These are phyloP conservation scores for Eremobia ochroleuca DNA, from an alignment of 2,888 invertebrate genomes.

Conservation along the genomic window DNA sequence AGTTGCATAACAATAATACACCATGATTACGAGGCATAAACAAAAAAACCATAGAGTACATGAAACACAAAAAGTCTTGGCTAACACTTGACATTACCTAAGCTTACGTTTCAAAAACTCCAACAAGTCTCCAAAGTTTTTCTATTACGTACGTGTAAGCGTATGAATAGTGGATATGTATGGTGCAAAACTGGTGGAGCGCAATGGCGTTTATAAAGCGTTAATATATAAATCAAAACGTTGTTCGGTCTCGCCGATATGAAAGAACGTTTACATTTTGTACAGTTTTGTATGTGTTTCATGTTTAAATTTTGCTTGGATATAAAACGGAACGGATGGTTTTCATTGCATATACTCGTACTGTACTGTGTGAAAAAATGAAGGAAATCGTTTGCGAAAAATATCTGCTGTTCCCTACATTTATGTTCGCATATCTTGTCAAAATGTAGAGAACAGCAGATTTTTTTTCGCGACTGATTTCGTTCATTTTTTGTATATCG, in stretches of 20 bases:
- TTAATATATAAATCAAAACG: slow-evolving; percentile 74
- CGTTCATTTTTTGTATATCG: too few species aligned
- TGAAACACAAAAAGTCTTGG: neutral
- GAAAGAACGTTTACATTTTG: slow-evolving; percentile 55
- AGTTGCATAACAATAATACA: neutral
- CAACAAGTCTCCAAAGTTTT: slow-evolving; percentile 65
- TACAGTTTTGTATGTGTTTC: slow-evolving; percentile 32
- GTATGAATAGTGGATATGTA: slow-evolving; percentile 74
- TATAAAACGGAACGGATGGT: neutral
- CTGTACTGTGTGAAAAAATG: too few species aligned
- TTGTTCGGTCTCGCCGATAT: slow-evolving; percentile 54
- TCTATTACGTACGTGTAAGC: slow-evolving; percentile 62
- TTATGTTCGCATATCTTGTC: too few species aligned
- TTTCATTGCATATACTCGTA: slow-evolving; percentile 13
- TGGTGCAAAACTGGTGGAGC: slow-evolving; percentile 69
- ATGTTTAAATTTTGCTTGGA: slow-evolving; percentile 19
- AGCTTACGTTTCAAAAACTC: slow-evolving; percentile 4
- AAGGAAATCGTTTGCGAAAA: too few species aligned
- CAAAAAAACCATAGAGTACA: neutral
- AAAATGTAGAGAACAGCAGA: too few species aligned
- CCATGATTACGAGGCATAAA: neutral
- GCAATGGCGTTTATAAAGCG: slow-evolving; percentile 74
- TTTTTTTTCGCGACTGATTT: too few species aligned
- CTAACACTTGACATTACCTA: slow-evolving; percentile 4
- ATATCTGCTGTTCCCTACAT: too few species aligned